Percentiles rank a stretch among this genome's conserved stretches.
Conservation (phyloP, 2,888 invertebrate genomes). For the Penaeus monodon region DNA sequence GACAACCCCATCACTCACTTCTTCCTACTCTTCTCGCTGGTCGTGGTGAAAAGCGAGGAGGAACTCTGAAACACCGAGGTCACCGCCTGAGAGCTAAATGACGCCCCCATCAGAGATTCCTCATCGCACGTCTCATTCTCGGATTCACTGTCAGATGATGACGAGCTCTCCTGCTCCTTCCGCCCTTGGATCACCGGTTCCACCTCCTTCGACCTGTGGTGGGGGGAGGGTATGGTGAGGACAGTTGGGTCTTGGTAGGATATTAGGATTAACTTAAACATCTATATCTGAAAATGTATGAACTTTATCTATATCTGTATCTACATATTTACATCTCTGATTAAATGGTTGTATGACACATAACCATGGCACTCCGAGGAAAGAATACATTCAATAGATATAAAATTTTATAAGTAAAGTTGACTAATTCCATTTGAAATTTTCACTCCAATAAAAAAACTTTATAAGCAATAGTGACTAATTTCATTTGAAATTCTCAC, state of each 20-base stretch:
- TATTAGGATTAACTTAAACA: not conserved
- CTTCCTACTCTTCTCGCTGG: slow-evolving; percentile 47
- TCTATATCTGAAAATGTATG: too few relatives aligned
- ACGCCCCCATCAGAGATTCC: slow-evolving; percentile 21
- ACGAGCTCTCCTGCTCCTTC: not conserved
- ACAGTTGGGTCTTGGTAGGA: not conserved
- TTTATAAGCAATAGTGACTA: too few relatives aligned
- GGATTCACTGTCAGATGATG: slow-evolving; percentile 15
- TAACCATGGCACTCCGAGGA: too few relatives aligned
- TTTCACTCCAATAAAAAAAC: too few relatives aligned
- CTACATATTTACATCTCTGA: too few relatives aligned
- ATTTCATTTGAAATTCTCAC: too few relatives aligned
- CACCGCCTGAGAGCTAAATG: slow-evolving; percentile 37
- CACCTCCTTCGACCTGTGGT: not conserved
- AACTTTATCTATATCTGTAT: too few relatives aligned
- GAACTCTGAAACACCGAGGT: slow-evolving; percentile 38
- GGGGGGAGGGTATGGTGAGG: too few relatives aligned
- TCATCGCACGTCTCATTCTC: slow-evolving; percentile 30
- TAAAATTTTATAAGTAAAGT: too few relatives aligned
- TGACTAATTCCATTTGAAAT: too few relatives aligned
- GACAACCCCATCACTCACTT: slow-evolving; percentile 26
- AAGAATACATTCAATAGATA: too few relatives aligned
- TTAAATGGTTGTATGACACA: too few relatives aligned
- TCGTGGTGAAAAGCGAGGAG: slow-evolving; percentile 42
- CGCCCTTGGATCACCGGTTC: slow-evolving; percentile 24